A percentile compares a stretch with the other conserved stretches of the same genome.
Evolutionary conservation across 2,797 vertebrate species (phyloP).

Genomic region (Cyclura pinguis): DNA sequence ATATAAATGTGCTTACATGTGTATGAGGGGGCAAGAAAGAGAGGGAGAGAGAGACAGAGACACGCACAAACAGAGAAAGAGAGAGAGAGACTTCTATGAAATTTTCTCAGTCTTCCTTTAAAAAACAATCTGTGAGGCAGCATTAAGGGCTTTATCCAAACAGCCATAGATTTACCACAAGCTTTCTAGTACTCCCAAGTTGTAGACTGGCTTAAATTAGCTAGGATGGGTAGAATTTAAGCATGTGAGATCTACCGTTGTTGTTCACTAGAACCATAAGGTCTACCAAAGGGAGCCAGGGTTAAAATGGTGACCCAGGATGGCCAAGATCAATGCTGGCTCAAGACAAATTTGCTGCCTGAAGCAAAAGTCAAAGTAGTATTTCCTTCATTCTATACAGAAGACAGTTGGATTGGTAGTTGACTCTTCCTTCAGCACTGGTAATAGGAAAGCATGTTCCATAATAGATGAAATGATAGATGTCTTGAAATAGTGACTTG

Average conservation of each 20-base stretch:
- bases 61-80: too few species aligned
- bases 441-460: not conserved
- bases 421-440: not conserved
- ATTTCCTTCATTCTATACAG: not conserved
- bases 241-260: not conserved
- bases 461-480: too few species aligned
- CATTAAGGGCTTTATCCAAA: not conserved
- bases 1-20: too few species aligned
- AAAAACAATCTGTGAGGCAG: not conserved
- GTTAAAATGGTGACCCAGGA: not conserved
- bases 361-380: not conserved
- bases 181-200: not conserved
- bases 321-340: not conserved
- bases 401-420: not conserved
- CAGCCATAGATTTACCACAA: not conserved
- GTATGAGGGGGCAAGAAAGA: too few species aligned
- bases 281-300: not conserved
- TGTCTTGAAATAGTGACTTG: too few species aligned
- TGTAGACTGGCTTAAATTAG: not conserved
- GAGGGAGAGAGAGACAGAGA: too few species aligned
- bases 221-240: not conserved
- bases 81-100: too few species aligned
- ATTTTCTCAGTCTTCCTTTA: constrained; percentile 10
- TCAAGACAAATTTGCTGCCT: not conserved
- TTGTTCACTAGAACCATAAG: not conserved